These are phyloP conservation scores for Tokudaia muenninki DNA, from an alignment of 2,797 vertebrate genomes.

Conservation along the genomic window DNA sequence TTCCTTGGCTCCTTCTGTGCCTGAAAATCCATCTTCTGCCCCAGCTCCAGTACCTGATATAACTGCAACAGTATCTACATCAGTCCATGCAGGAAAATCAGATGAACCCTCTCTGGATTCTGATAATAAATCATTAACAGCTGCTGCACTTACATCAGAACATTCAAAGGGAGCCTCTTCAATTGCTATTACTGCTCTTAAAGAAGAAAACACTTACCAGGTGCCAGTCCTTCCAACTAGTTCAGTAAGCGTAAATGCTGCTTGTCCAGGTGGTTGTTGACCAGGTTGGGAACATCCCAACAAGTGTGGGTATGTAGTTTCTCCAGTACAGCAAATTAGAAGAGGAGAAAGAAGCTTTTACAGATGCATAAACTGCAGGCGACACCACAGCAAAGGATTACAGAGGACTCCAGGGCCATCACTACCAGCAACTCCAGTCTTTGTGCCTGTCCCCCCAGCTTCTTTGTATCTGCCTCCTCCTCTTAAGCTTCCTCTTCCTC, in stretches of 20 bases:
- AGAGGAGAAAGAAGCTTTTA: constrained; percentile 83
- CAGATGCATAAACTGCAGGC: constrained; percentile 90
- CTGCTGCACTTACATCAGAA: too few relatives aligned
- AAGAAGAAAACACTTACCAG: constrained; percentile 92
- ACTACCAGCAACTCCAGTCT: constrained; percentile 89
- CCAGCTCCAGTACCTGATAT: constrained; percentile 86
- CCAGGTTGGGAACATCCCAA: constrained; percentile 58
- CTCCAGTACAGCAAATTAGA: constrained; percentile 82
- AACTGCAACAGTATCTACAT: constrained; percentile 87
- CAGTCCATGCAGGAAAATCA: constrained; percentile 87
- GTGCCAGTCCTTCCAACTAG: constrained; percentile 91
- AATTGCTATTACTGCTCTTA: constrained; percentile 86
- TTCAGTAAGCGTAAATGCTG: constrained; percentile 68
- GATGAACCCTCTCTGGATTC: constrained; percentile 85
- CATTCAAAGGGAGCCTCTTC: constrained; percentile 86
- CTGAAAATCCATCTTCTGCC: constrained; percentile 84
- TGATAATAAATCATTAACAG: too few relatives aligned
- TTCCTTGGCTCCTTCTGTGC: constrained; percentile 83
- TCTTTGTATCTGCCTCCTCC: constrained; percentile 89
- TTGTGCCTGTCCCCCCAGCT: constrained; percentile 90
- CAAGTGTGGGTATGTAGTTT: constrained; percentile 82
- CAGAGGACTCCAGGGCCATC: constrained; percentile 90
- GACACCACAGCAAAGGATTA: constrained; percentile 89
- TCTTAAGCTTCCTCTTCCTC: too few relatives aligned
- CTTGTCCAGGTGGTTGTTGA: constrained; percentile 40